Evolutionary conservation across 2,888 invertebrate genomes (phyloP), one percentile per base, ranked within the genome.

Genomic region (Cheilosia variabilis): DNA sequence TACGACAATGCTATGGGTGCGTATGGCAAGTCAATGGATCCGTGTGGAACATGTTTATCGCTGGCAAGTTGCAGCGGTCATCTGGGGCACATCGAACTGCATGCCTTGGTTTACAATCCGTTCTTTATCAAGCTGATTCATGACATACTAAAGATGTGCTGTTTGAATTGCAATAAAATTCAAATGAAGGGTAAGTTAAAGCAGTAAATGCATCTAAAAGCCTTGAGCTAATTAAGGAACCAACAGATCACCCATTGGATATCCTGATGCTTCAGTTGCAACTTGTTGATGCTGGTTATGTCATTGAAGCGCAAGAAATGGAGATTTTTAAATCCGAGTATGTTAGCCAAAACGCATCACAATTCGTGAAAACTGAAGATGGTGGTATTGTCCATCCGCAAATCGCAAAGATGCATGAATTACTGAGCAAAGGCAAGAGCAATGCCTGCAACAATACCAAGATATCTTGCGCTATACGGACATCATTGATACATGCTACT

Each of bases 11-110:
- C 94, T 2, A 93, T 99, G 91, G 99, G 97, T 2, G 87, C 89
- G 1, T 90, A 89, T 72, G 92, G 92, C 0, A 89, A 89, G 2
- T 88, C 89, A 43, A 80, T 89, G 84, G 96, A 97, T 82, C 93
- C 95, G 0, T 99, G 99, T 91, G 93, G 93, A 4, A 98, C 98
- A 7, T 99, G 99, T 90, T 93, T 94, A 10, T 94, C 93, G 19
- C 91, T 94, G 55, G 90, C 93, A 7, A 93, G 94, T 86, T 99
- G 99, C 90, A 95, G 96, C 0, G 99, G 99, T 0, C 99, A 99
- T 92, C 96, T 98, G 92, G 99, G 99, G 0, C 97, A 98, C 90
- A 98, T 99, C 87, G 96, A 96, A 88, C 93, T 99, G 1, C 97
- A 97, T 0, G 92, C 98, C 13, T 95, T 97, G 0, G 96, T 98